Evolutionary conservation across 2,888 invertebrate genomes (phyloP).

Genomic region (Dione vanillae): DNA sequence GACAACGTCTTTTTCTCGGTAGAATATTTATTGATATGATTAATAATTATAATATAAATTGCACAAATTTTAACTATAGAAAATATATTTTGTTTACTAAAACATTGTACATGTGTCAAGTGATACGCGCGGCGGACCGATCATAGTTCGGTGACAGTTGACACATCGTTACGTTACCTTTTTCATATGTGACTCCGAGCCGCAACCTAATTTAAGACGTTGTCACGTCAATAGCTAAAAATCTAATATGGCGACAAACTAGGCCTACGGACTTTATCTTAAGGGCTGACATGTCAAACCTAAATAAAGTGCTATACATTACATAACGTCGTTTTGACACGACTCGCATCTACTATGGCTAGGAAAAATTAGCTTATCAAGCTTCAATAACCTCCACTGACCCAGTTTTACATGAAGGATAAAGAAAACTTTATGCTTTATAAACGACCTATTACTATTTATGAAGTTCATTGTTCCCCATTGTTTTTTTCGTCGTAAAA

Average conservation of each 20-base stretch:
- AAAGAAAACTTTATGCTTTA: slow-evolving; percentile 35
- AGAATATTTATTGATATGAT: too few species aligned
- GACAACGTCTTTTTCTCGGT: too few species aligned
- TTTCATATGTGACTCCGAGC: too few species aligned
- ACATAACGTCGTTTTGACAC: slow-evolving; percentile 13
- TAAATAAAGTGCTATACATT: slow-evolving; percentile 25
- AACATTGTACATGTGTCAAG: too few species aligned
- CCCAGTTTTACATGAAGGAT: slow-evolving; percentile 31
- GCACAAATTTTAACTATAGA: too few species aligned
- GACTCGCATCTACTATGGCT: slow-evolving; percentile 6
- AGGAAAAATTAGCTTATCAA: slow-evolving; percentile 36
- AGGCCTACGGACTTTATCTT: background rate
- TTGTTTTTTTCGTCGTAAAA: slow-evolving; percentile 18
- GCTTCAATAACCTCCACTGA: slow-evolving; percentile 33
- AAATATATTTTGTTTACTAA: too few species aligned
- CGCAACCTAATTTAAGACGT: too few species aligned
- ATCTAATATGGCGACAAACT: background rate
- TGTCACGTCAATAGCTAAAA: background rate
- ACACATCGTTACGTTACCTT: too few species aligned
- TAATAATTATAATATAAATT: too few species aligned
- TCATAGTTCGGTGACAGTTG: too few species aligned
- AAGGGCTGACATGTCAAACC: slow-evolving; percentile 4
- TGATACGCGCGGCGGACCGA: too few species aligned
- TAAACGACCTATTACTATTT: slow-evolving; percentile 34
- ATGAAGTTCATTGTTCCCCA: slow-evolving; percentile 15